Percentiles rank a stretch among this genome's conserved stretches.
phyloP scores from a whole-genome alignment of 2,797 vertebrate species.

The Mus caroli region DNA sequence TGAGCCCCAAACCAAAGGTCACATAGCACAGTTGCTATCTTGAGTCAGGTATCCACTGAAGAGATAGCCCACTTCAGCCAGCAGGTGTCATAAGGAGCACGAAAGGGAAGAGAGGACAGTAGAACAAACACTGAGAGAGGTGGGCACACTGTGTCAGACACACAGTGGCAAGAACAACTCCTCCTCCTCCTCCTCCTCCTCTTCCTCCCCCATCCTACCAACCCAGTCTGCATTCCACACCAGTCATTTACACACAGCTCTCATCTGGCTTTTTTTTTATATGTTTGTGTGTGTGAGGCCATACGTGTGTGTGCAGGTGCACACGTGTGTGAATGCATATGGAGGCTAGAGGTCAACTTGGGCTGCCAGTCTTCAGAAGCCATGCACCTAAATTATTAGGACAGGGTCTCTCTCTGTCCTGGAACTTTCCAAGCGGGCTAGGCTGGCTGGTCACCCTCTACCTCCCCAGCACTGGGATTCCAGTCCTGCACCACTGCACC shows the following conservation, averaged over 20 bases:
- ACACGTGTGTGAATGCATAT: not conserved
- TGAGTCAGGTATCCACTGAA: not conserved
- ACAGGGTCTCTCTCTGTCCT: not conserved
- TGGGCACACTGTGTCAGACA: too few species aligned
- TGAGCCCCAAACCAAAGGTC: not conserved
- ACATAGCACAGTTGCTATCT: not conserved
- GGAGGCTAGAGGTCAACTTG: not conserved
- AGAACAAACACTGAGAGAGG: rapidly evolving
- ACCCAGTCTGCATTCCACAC: too few species aligned
- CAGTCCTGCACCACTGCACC: not conserved
- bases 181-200: too few species aligned
- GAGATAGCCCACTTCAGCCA: not conserved
- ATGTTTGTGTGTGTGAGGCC: not conserved
- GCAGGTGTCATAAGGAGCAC: rapidly evolving
- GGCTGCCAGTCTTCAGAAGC: too few species aligned
- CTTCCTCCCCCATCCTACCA: not conserved
- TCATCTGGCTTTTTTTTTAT: not conserved
- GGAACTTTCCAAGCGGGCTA: not conserved
- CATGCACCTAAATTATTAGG: not conserved
- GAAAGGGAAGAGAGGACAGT: not conserved
- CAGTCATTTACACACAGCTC: not conserved
- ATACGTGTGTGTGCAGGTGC: not conserved
- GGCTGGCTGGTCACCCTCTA: not conserved
- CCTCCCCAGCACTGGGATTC: not conserved
- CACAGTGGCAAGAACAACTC: not conserved